Evolutionary conservation across 1,140 invertebrate genomes (phyloP), one percentile per base, ranked within the genome.

Genomic region (Globodera rostochiensis): DNA sequence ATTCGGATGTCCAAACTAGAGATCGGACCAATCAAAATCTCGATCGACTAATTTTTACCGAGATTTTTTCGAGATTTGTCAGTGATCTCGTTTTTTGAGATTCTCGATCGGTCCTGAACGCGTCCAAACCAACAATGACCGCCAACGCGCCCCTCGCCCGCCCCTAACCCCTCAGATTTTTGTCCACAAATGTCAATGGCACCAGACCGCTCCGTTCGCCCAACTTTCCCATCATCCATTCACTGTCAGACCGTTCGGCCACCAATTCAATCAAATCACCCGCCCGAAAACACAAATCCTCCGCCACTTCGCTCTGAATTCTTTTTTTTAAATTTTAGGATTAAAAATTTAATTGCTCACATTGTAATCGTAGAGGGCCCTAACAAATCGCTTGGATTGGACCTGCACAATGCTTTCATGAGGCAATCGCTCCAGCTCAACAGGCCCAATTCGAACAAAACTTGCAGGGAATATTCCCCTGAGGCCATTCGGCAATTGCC

Each of bases 171-270:
- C 60, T 71, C 69, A 71, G 0, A 71, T 19, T 45, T 21, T 36
- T 71, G 47, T 86, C 21, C 9, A 88, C 85, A 79, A 83, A 86
- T 9, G 85, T 86, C 5, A 85, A 36, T 25, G 84, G 84, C 11
- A 87, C 84, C 45, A 85, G 71, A 13, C 84, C 84, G n/a, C 46
- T 69, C 9, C 79, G 46, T 45, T 82, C 36, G 5, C 21, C 69
- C 46, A 86, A 66, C 60, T 64, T 80, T 6, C 83, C 84, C n/a
- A 45, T 57, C 11, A 67, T 57, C 84, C 84, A 84, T 15, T 84
- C 81, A n/a, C 60, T 82, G 21, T 84, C 74, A 8, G 83, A 46
- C 46, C 74, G 64, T 79, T 84, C 53, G 4, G 47, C 64, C 36
- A 84, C 46, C 15, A 84, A 73, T 21, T 83, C 81, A 73, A 84